Conservation (phyloP, 2,888 invertebrate species). For the Sisyra nigra region DNA sequence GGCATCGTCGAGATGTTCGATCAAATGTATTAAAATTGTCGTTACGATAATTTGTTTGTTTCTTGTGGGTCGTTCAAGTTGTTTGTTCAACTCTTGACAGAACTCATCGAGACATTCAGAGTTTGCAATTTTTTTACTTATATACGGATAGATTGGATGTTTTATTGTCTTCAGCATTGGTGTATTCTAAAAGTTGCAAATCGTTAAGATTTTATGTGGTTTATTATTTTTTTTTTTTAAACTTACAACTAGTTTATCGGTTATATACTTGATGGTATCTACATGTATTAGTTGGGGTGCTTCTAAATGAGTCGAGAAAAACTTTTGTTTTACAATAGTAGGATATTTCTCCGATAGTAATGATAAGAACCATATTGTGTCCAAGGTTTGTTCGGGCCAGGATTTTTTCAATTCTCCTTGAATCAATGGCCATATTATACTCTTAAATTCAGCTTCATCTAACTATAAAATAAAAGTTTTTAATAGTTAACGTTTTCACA, state of each 20-base stretch:
- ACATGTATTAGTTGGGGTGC: slow-evolving; percentile 37
- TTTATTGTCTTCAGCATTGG: slow-evolving; percentile 37
- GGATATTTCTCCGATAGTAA: slow-evolving; percentile 29
- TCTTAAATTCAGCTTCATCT: slow-evolving; percentile 34
- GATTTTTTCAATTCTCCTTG: slow-evolving; percentile 42
- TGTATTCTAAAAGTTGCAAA: slow-evolving; percentile 37
- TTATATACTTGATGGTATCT: slow-evolving; percentile 36
- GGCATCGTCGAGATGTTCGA: slow-evolving; percentile 32
- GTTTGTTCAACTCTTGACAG: slow-evolving; percentile 35
- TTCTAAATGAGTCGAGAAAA: slow-evolving; percentile 38
- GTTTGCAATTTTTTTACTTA: slow-evolving; percentile 35
- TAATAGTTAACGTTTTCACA: too few species aligned
- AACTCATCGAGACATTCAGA: slow-evolving; percentile 35
- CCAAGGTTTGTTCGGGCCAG: slow-evolving; percentile 44
- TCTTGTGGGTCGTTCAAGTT: slow-evolving; percentile 33
- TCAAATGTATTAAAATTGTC: slow-evolving; percentile 38
- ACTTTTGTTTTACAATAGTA: slow-evolving; percentile 31
- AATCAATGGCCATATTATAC: slow-evolving; percentile 41
- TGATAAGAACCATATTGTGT: slow-evolving; percentile 45
- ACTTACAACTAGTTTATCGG: slow-evolving; percentile 46
- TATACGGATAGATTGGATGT: slow-evolving; percentile 48
- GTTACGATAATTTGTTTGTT: slow-evolving; percentile 43
- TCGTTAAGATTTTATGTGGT: slow-evolving; percentile 15
- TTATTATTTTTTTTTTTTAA: slow-evolving; percentile 6
- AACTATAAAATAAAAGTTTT: slow-evolving; percentile 24